Evolutionary conservation across 2,797 vertebrate species (phyloP).

Genomic region (Onychomys leucogaster): DNA sequence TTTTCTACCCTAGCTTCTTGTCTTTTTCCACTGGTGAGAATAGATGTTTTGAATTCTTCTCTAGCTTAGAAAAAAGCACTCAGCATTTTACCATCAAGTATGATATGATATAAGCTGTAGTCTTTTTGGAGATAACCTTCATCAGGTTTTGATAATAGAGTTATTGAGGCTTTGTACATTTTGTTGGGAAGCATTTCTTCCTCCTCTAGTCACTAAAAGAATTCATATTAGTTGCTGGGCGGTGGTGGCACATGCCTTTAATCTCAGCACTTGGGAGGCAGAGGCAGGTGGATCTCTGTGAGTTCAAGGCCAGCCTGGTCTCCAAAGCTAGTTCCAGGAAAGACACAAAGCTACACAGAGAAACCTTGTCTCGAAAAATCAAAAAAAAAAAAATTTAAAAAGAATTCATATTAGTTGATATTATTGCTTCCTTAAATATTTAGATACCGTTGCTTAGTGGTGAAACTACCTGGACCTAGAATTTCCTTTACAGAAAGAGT

Average conservation of each 20-base stretch:
- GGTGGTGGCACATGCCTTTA: too few relatives aligned
- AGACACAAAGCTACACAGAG: too few relatives aligned
- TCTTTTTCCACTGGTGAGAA: conserved; percentile 29
- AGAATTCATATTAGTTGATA: background rate
- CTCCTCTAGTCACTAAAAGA: conserved; percentile 59
- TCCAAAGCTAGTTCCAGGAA: too few relatives aligned
- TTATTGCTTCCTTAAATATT: conserved; percentile 63
- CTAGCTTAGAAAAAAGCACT: conserved; percentile 36
- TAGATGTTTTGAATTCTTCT: conserved; percentile 42
- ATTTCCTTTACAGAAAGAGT: conserved; percentile 60
- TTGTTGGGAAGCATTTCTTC: background rate
- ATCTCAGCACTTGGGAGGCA: too few relatives aligned
- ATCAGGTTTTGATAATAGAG: conserved; percentile 40
- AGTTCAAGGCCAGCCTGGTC: too few relatives aligned
- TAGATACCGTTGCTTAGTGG: background rate
- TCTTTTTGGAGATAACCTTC: conserved; percentile 44
- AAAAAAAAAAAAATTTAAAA: too few relatives aligned
- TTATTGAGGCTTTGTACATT: conserved; percentile 47
- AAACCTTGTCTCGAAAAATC: too few relatives aligned
- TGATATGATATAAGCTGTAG: conserved; percentile 20
- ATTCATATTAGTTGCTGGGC: background rate
- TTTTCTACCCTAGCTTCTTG: background rate
- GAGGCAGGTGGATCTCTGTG: too few relatives aligned
- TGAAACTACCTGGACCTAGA: conserved; percentile 33
- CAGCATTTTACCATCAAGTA: conserved; percentile 44